These are phyloP conservation scores for Leptestheria dahalacensis DNA, from an alignment of 1,140 invertebrate species.

Conservation along the genomic window DNA sequence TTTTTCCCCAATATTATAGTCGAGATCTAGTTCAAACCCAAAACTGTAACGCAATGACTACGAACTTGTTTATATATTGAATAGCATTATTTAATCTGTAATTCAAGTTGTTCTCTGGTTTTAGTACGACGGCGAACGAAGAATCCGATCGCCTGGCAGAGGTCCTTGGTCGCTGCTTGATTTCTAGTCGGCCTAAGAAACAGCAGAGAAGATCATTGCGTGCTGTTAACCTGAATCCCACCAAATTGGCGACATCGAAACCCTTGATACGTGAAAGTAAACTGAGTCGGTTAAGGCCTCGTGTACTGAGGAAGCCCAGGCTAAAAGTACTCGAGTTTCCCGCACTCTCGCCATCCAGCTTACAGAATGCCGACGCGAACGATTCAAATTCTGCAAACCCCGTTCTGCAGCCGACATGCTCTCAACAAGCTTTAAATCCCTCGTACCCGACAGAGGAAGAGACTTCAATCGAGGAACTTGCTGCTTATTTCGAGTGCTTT, in stretches of 20 bases:
- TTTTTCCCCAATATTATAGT: no score
- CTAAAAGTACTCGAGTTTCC: background rate
- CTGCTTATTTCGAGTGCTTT: slow-evolving; percentile 80
- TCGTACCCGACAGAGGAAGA: slow-evolving; percentile 43
- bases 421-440: slow-evolving; percentile 14
- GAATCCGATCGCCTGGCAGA: background rate
- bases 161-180: background rate
- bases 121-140: background rate
- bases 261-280: slow-evolving; percentile 1
- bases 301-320: slow-evolving; percentile 1
- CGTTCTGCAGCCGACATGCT: slow-evolving; percentile 6
- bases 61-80: no score
- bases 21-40: no score
- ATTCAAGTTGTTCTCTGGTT: background rate
- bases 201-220: background rate
- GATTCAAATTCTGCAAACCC: background rate
- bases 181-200: background rate
- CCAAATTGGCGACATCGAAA: background rate
- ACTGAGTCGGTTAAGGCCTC: background rate
- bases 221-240: background rate
- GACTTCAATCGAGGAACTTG: slow-evolving; percentile 74
- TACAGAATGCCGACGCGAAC: background rate
- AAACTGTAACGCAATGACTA: no score
- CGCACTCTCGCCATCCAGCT: background rate
- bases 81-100: no score